A percentile compares a stretch with the other conserved stretches of the same genome.
phyloP scores from a whole-genome alignment of 2,113 vertebrate species.

The Microcebus ravelobensis region DNA sequence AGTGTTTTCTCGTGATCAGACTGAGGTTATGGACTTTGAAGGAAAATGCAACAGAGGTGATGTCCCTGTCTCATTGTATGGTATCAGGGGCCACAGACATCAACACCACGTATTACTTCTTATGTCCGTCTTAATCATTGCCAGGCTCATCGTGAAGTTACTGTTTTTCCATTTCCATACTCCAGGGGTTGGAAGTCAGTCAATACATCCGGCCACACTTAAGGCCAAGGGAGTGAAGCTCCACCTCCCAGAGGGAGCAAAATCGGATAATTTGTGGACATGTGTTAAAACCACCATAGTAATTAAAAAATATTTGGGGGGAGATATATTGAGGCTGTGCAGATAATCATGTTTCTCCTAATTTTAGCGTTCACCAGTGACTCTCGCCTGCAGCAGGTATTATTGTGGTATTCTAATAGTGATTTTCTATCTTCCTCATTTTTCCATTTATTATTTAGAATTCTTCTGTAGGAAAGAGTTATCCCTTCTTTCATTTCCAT shows the following conservation, averaged over 20 bases:
- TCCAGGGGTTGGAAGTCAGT: not conserved
- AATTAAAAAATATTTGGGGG: not conserved
- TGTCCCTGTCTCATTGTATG: not conserved
- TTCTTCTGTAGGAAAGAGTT: conserved; percentile 8
- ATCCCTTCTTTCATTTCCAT: not conserved
- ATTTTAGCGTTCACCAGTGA: not conserved
- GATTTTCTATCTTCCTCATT: conserved; percentile 11
- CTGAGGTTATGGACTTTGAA: not conserved
- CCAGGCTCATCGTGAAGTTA: not conserved
- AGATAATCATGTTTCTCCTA: not conserved
- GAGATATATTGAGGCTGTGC: not conserved
- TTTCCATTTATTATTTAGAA: conserved; percentile 12
- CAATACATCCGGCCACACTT: not conserved
- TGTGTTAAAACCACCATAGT: not conserved
- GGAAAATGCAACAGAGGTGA: not conserved
- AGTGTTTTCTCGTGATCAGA: not conserved
- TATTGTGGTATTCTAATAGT: not conserved
- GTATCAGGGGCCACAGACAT: rapidly evolving
- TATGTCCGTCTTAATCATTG: not conserved
- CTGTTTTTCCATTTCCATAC: not conserved
- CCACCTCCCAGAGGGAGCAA: not conserved
- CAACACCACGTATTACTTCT: not conserved
- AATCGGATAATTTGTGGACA: not conserved
- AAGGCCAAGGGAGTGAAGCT: not conserved
- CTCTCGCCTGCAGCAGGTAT: no score